Evolutionary conservation across 2,113 vertebrate genomes (phyloP), one percentile per base, ranked within the genome.

Genomic region (Leucosticte australis): DNA sequence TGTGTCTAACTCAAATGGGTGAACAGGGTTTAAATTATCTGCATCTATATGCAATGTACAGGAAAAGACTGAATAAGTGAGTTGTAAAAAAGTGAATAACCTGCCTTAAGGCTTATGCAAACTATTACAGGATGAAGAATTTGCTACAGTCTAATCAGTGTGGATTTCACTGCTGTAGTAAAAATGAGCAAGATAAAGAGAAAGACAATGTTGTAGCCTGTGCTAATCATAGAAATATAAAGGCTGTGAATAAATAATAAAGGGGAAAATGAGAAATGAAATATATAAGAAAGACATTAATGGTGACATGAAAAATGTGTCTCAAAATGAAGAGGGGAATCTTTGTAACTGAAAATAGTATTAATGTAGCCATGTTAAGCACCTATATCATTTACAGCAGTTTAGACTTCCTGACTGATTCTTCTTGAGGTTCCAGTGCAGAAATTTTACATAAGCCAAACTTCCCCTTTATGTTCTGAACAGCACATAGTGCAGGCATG

Each of bases 191-290:
- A 83, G 78, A 95, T 96, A 80, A 94, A 94, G 90, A 73, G 90
- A 87, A 94, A 87, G 74, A 93, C 84, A 96, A 94, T 77, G 39
- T 93, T 95, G 75, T 92, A 94, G 75, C 44, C 81, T 68, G 53
- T 90, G 65, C 70, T 96, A 96, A 94, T 95, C 86, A 88, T 27
- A 63, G 89, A 92, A 93, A 94, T 77, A 71, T 75, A 95, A 96
- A 95, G 89, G 81, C 78, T 94, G 94, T 94, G 92, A 96, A 97
- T 94, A 95, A 94, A 75, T 96, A 94, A 95, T 91, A 57, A 42
- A 68, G 35, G 17, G 10, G 22, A 30, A 85, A 93, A 94, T 90
- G 84, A 96, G 78, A 94, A 97, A 96, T 89, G 26, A 83, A 89
- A 75, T 79, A 80, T 2, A 77, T 62, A 89, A 90, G 56, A 60